Evolutionary conservation across 37 sponge, comb jelly and placozoan genomes (phyloP), one percentile per base, ranked within the genome.

Genomic region (Chondrilla cf. caribensis): DNA sequence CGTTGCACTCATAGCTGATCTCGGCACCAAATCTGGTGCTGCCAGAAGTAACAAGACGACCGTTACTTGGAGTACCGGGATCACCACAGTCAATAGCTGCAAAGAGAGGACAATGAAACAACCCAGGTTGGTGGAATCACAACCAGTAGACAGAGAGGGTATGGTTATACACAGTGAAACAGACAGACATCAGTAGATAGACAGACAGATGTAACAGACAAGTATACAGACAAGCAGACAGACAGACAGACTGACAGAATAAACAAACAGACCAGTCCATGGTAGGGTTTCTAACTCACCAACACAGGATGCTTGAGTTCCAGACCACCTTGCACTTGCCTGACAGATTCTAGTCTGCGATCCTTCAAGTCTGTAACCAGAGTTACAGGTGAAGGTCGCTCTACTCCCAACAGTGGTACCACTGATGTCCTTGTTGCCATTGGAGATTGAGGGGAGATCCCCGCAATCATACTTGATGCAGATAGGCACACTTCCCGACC

Each of bases 271-370:
- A n/a, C n/a, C n/a, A n/a, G n/a, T n/a, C n/a, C n/a, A n/a, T n/a
- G n/a, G 11, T 55, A 17, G 17, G 57, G 57, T 19, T 9, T 38
- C n/a, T 0, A 2, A 80, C 85, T 81, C 84, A 91, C 91, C 43
- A 47, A 29, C 28, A 42, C 93, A 92, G 2, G 28, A 0, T 39
- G 93, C 88, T 28, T 37, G 75, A 28, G 42, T 14, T 22, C 87
- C 87, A 43, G 87, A 86, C 93, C 93, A 92, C 18, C 47, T 24
- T 32, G 81, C 89, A 84, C 78, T 67, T 4, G 58, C 58, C 41
- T 81, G 78, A 36, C 93, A 92, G 3, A 17, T 65, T 21, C 89
- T 71, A 0, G 17, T 21, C 0, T 26, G 22, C 17, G 24, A 21
- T 40, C 93, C 93, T 26, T 38, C 84, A 11, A 89, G 51, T 0